phyloP scores from a whole-genome alignment of 2,797 vertebrate genomes.

The Catharus ustulatus region DNA sequence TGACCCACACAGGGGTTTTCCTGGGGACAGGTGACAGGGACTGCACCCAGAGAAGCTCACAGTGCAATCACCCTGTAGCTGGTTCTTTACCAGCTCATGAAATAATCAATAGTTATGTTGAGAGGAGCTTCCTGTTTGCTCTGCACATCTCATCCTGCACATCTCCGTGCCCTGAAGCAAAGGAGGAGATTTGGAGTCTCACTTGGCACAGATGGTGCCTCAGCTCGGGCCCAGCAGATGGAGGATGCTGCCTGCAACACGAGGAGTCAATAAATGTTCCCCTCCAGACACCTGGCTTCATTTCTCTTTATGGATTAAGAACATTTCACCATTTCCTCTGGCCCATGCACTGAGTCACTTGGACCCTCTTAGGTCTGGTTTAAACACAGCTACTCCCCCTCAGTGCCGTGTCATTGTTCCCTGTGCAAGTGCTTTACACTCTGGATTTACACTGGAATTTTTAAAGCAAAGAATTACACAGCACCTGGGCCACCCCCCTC shows the following conservation, averaged over 20 bases:
- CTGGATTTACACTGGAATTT: background rate
- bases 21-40: background rate
- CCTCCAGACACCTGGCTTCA: background rate
- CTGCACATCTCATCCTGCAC: background rate
- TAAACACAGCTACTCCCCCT: background rate
- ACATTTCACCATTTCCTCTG: background rate
- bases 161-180: background rate
- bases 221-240: background rate
- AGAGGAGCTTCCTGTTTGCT: background rate
- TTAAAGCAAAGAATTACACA: background rate
- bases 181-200: background rate
- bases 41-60: background rate
- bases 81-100: conserved; percentile 3
- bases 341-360: background rate
- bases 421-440: background rate
- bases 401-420: accelerated
- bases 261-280: background rate
- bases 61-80: background rate
- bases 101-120: conserved; percentile 20
- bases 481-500: accelerated
- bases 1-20: background rate
- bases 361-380: background rate
- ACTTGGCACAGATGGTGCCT: background rate
- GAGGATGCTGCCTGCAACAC: background rate
- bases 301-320: background rate